These are phyloP conservation scores for Baccha elongata DNA, from an alignment of 2,888 invertebrate species.

Conservation along the genomic window DNA sequence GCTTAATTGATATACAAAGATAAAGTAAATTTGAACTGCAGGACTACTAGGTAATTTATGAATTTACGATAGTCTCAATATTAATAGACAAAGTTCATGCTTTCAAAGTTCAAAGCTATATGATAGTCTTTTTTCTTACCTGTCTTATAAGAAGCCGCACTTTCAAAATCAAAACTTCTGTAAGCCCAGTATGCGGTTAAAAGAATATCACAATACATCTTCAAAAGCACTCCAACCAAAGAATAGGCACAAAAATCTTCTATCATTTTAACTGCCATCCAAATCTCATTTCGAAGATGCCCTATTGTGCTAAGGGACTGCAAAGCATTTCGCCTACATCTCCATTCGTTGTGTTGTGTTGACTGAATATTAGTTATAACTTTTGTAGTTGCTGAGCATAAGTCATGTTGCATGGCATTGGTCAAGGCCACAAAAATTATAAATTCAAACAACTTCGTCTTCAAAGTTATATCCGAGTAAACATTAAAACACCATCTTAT, in stretches of 20 bases:
- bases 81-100: too few species aligned
- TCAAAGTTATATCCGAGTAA: conserved; percentile 23
- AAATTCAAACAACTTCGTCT: conserved; percentile 15
- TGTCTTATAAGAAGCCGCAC: background rate
- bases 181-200: conserved; percentile 13
- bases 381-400: background rate
- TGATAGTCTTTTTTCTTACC: too few species aligned
- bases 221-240: conserved; percentile 14
- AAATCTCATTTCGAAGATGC: conserved; percentile 22
- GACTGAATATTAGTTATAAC: background rate
- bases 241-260: conserved; percentile 37
- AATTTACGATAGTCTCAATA: too few species aligned
- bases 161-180: background rate
- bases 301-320: background rate
- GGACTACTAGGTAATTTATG: too few species aligned
- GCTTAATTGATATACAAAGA: too few species aligned
- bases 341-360: background rate
- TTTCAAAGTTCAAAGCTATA: too few species aligned
- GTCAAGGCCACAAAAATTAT: conserved; percentile 17
- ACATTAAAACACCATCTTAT: background rate
- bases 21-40: too few species aligned
- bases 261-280: conserved; percentile 32
- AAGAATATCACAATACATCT: conserved; percentile 25
- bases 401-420: conserved; percentile 5
- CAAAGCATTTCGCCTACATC: background rate